Base-by-base conservation (phyloP, 2,113 vertebrate genomes). In the Heterocephalus glaber region DNA sequence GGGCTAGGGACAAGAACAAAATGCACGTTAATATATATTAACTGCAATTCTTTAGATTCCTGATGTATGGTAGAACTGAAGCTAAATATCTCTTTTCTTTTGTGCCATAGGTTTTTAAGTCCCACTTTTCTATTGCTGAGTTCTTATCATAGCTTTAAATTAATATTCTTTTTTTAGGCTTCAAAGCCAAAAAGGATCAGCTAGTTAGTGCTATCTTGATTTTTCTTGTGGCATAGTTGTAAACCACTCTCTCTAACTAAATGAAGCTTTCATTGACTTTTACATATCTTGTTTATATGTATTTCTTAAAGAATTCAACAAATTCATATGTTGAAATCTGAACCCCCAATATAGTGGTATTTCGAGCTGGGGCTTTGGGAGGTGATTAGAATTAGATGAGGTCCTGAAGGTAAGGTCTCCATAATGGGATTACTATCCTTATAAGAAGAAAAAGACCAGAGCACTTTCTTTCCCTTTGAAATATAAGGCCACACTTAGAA, bases 291-390 rank as follows among this genome's bases (percentile, higher is more conserved):
- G 7, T 84, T 85, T 72, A 91, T 92, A 88, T 90, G 85, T 92
- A 94, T 87, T 94, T 88, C 24, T 91, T 92, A 63, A 92, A 92
- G 70, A 94, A 89, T 92, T 89, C 38, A 68, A 54, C 52, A 52
- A 79, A 52, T 54, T 79, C 28, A 35, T 33, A 47, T 47, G 28
- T 52, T 49, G 14, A 79, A 52, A 26, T 52, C 30, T 52, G 76
- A 52, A 52, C 30, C 30, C 76, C 47, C 76, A 19, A 20, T 35
- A 35, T 19, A 30, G 44, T 26, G 70, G 20, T 44, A 44, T 28
- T 74, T 74, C 13, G 30, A 52, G 47, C 17, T 54, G 47, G 47
- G 7, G 7, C 47, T 8, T 35, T 79, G 30, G 30, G 30, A 52
- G 28, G 8, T 52, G 47, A 79, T 79, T 49, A 33, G 47, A 14